A percentile compares a stretch with the other conserved stretches of the same genome.
These are phyloP conservation scores for Barbus barbus DNA, from an alignment of 2,113 vertebrate genomes.

Conservation along the genomic window DNA sequence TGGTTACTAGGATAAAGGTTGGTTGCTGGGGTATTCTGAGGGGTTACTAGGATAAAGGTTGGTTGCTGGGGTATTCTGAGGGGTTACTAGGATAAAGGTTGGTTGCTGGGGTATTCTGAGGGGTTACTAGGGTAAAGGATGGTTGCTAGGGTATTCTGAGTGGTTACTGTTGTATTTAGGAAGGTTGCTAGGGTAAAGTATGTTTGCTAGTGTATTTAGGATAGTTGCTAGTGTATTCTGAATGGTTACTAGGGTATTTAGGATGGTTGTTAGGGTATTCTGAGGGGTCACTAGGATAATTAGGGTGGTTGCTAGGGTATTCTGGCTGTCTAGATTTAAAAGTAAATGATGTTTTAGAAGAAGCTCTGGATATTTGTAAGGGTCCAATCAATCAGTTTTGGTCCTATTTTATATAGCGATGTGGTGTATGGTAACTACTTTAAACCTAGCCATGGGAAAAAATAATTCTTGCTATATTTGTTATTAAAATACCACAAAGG, in stretches of 20 bases:
- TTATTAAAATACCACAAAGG: not conserved
- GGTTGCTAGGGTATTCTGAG: too few species aligned
- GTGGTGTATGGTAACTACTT: not conserved
- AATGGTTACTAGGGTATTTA: too few species aligned
- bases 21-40: too few species aligned
- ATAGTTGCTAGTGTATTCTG: too few species aligned
- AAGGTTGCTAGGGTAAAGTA: too few species aligned
- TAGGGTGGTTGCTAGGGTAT: not conserved
- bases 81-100: too few species aligned
- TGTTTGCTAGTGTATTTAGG: too few species aligned
- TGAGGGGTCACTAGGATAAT: not conserved
- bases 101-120: not conserved
- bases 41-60: too few species aligned
- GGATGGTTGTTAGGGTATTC: not conserved
- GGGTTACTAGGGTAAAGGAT: too few species aligned
- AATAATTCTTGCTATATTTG: not conserved
- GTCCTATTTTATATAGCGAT: not conserved
- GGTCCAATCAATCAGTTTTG: not conserved
- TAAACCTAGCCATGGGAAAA: not conserved
- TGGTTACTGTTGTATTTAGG: too few species aligned
- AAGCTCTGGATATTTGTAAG: not conserved
- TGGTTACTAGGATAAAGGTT: too few species aligned
- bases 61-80: too few species aligned
- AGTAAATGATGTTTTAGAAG: not conserved
- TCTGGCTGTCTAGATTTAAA: not conserved